A percentile compares a stretch with the other conserved stretches of the same genome.
phyloP scores from a whole-genome alignment of 2,797 vertebrate species.

The Lepidocolaptes lacrymiger region DNA sequence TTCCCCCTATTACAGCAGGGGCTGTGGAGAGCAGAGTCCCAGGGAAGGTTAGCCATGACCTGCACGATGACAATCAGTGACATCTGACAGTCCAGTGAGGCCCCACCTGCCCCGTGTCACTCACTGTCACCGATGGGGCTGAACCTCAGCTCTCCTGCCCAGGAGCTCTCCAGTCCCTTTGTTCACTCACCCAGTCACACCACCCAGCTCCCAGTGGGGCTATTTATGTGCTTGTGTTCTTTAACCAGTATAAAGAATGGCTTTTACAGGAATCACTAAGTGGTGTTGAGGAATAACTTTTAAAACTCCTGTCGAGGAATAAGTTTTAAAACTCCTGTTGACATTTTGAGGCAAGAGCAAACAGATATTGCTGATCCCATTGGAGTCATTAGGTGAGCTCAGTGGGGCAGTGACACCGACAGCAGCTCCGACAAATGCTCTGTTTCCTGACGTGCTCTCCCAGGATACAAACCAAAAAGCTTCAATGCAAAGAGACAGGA shows the following conservation, averaged over 20 bases:
- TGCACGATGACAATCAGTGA: not conserved
- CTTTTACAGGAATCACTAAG: not conserved
- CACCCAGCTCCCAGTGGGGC: not conserved
- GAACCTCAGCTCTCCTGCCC: not conserved
- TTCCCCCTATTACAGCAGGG: not conserved
- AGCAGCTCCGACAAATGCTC: not conserved
- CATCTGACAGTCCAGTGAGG: not conserved
- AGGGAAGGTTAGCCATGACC: not conserved
- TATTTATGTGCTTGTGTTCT: not conserved
- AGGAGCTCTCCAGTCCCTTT: not conserved
- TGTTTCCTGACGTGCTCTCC: not conserved
- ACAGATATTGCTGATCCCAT: not conserved
- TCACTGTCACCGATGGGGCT: not conserved
- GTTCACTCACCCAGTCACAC: not conserved
- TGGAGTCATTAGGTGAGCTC: not conserved
- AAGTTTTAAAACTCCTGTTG: not conserved
- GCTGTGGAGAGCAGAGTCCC: not conserved
- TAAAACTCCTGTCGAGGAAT: not conserved
- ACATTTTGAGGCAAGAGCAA: not conserved
- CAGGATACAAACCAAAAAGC: not conserved
- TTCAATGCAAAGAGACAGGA: not conserved
- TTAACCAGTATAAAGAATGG: not conserved
- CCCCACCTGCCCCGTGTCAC: not conserved
- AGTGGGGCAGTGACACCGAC: not conserved
- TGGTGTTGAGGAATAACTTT: not conserved